These are phyloP conservation scores for Anthoptus insignis DNA, from an alignment of 2,888 invertebrate species.

Conservation along the genomic window DNA sequence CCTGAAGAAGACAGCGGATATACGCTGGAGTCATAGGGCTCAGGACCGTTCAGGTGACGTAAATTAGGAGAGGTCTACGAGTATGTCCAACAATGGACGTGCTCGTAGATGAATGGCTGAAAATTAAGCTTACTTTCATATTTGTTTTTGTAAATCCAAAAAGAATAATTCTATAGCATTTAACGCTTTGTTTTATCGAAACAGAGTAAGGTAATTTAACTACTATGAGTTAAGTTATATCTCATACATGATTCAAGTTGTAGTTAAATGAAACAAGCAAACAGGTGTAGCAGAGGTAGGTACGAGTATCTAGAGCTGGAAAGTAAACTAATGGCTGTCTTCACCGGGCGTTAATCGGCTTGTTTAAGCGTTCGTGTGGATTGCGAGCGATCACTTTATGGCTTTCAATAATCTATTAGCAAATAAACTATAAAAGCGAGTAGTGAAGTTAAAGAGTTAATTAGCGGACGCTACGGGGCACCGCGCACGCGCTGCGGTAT, in stretches of 20 bases:
- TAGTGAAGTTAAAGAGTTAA: constrained; percentile 81
- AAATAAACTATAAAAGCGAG: constrained; percentile 69
- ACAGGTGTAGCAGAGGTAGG: constrained; percentile 33
- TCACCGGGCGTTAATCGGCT: constrained; percentile 32
- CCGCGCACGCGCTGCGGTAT: constrained; percentile 72
- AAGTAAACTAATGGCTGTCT: constrained; percentile 35
- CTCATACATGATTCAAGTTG: constrained; percentile 26
- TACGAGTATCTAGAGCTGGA: constrained; percentile 29
- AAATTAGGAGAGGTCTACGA: too few relatives aligned
- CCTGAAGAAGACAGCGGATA: too few relatives aligned
- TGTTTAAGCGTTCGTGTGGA: constrained; percentile 37
- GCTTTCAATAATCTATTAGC: constrained; percentile 60
- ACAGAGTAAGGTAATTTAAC: too few relatives aligned
- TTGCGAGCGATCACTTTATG: constrained; percentile 44
- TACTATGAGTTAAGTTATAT: constrained; percentile 26
- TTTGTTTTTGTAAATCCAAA: too few relatives aligned
- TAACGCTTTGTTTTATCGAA: too few relatives aligned
- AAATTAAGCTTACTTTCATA: too few relatives aligned
- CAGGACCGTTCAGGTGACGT: too few relatives aligned
- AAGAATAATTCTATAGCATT: too few relatives aligned
- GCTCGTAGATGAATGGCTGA: too few relatives aligned
- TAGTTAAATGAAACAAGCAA: constrained; percentile 30
- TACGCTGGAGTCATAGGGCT: too few relatives aligned
- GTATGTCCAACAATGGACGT: too few relatives aligned
- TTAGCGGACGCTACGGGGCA: constrained; percentile 80